Evolutionary conservation across 2,888 invertebrate genomes (phyloP).

Genomic region (Pandemis corylana): DNA sequence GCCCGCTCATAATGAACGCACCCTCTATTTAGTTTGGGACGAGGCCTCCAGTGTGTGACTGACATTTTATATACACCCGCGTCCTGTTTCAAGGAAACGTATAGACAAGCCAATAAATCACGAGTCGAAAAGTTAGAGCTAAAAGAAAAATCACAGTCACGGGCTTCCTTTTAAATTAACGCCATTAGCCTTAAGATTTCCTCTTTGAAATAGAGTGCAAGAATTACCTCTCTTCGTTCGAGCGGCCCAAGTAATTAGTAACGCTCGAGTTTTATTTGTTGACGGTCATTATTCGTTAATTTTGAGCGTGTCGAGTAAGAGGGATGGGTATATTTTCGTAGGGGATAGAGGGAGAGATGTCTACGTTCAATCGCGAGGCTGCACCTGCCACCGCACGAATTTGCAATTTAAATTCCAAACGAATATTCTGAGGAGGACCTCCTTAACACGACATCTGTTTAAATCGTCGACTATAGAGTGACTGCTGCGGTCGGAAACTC

Average conservation of each 20-base stretch:
- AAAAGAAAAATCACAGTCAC: conserved; percentile 82
- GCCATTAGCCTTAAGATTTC: conserved; percentile 83
- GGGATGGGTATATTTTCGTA: conserved; percentile 59
- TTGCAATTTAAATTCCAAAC: conserved; percentile 84
- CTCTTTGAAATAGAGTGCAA: conserved; percentile 81
- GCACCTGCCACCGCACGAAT: conserved; percentile 83
- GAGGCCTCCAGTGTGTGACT: conserved; percentile 64
- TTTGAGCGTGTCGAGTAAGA: conserved; percentile 65
- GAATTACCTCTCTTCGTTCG: conserved; percentile 82
- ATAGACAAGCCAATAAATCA: conserved; percentile 73
- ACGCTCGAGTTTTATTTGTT: conserved; percentile 85
- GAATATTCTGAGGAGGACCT: conserved; percentile 82
- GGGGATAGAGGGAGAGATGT: conserved; percentile 65
- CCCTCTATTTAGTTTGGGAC: conserved; percentile 73
- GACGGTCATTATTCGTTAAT: conserved; percentile 83
- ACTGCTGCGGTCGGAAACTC: conserved; percentile 75
- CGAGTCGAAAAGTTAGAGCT: conserved; percentile 66
- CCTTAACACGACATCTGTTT: conserved; percentile 86
- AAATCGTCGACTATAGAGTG: conserved; percentile 82
- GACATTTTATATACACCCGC: conserved; percentile 66
- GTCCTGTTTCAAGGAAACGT: conserved; percentile 38
- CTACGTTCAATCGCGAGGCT: conserved; percentile 69
- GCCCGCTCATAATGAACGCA: conserved; percentile 74
- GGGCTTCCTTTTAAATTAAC: conserved; percentile 83
- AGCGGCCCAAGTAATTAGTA: conserved; percentile 81